These are phyloP conservation scores for Pelochelys cantorii DNA, from an alignment of 2,797 vertebrate species.

Conservation along the genomic window DNA sequence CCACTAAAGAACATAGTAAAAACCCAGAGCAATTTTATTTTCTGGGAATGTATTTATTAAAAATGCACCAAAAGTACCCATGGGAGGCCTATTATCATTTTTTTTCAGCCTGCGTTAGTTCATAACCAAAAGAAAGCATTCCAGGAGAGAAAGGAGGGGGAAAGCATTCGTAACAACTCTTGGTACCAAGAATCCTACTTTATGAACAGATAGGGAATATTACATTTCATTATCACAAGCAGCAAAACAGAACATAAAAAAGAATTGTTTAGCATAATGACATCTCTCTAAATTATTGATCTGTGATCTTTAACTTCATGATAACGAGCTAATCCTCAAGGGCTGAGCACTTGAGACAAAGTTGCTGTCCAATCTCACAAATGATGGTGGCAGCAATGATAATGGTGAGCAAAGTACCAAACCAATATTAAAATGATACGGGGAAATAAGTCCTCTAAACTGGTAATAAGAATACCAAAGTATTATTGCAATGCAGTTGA, in stretches of 20 bases:
- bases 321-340: slow-evolving; percentile 46
- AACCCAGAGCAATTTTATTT: slow-evolving; percentile 65
- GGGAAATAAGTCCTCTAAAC: slow-evolving; percentile 44
- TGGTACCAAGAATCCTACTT: slow-evolving; percentile 63
- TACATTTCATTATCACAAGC: slow-evolving; percentile 59
- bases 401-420: slow-evolving; percentile 19
- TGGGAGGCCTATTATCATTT: slow-evolving; percentile 66
- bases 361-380: slow-evolving; percentile 19
- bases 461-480: slow-evolving; percentile 35
- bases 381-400: background rate
- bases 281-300: slow-evolving; percentile 53
- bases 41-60: slow-evolving; percentile 75
- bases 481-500: background rate
- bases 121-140: slow-evolving; percentile 71
- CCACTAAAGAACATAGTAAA: slow-evolving; percentile 64
- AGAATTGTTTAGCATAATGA: slow-evolving; percentile 47
- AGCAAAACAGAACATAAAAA: slow-evolving; percentile 63
- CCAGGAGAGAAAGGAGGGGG: slow-evolving; percentile 20
- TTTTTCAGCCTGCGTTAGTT: slow-evolving; percentile 72
- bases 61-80: slow-evolving; percentile 66
- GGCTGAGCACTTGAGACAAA: slow-evolving; percentile 33
- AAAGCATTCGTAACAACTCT: slow-evolving; percentile 65
- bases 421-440: background rate
- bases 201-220: slow-evolving; percentile 70
- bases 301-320: slow-evolving; percentile 52